phyloP scores from a whole-genome alignment of 2,888 invertebrate genomes.

The Odontocerum albicorne region DNA sequence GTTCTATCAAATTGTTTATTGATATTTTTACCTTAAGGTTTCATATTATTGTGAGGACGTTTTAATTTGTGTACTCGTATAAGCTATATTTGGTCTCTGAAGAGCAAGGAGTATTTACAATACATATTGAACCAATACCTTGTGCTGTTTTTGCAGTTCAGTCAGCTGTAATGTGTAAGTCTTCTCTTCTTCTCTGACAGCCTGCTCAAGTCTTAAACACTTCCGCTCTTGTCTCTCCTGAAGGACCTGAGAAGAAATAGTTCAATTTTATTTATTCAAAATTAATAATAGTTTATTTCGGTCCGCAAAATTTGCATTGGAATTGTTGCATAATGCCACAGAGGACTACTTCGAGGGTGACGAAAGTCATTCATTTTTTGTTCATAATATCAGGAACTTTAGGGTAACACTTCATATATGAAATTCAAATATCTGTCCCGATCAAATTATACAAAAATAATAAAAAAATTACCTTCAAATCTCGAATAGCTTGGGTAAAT shows the following conservation, averaged over 20 bases:
- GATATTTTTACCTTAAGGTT: too few relatives aligned
- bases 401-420: too few relatives aligned
- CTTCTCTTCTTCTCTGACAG: slow-evolving; percentile 84
- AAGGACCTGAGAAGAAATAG: slow-evolving; percentile 59
- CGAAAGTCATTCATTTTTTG: too few relatives aligned
- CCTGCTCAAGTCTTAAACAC: slow-evolving; percentile 79
- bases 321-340: not conserved
- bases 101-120: not conserved
- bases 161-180: slow-evolving; percentile 78
- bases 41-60: too few relatives aligned
- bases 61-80: too few relatives aligned
- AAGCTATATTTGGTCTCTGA: too few relatives aligned
- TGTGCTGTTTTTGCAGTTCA: slow-evolving; percentile 83
- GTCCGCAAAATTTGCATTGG: too few relatives aligned
- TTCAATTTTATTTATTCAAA: too few relatives aligned
- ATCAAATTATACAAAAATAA: too few relatives aligned
- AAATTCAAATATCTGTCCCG: too few relatives aligned
- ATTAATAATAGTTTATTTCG: not conserved
- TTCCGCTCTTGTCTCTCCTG: slow-evolving; percentile 86
- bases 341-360: not conserved
- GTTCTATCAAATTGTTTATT: too few relatives aligned
- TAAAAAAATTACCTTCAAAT: slow-evolving; percentile 43
- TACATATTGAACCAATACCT: slow-evolving; percentile 51
- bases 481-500: slow-evolving; percentile 91
- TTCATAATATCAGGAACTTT: too few relatives aligned